Conservation (phyloP, 1,140 invertebrate species). For the Thaumetopoea pityocampa region DNA sequence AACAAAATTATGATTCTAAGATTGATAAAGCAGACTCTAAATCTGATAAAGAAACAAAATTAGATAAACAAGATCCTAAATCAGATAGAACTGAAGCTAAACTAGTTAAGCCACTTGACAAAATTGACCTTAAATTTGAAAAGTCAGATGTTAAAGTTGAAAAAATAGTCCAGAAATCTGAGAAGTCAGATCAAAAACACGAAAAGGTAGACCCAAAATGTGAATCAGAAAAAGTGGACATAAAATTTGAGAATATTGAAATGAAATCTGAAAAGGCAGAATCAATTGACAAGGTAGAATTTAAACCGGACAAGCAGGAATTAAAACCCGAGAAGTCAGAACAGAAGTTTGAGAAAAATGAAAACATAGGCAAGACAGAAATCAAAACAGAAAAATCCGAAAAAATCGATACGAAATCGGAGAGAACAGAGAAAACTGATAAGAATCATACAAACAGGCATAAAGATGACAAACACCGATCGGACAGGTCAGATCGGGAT, state of each 20-base stretch:
- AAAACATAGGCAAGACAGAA: slow-evolving; percentile 1
- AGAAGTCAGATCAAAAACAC: background rate
- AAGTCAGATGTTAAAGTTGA: background rate
- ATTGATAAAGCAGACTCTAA: slow-evolving; percentile 19
- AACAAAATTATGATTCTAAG: slow-evolving; percentile 9
- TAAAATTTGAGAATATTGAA: slow-evolving; percentile 19
- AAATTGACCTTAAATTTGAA: background rate
- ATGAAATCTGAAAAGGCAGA: background rate
- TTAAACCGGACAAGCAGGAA: slow-evolving; percentile 9
- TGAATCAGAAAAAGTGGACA: slow-evolving; percentile 18
- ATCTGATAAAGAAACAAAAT: slow-evolving; percentile 18
- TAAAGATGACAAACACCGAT: slow-evolving; percentile 16
- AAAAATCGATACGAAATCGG: slow-evolving; percentile 21
- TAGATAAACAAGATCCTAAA: slow-evolving; percentile 20
- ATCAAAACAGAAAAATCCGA: slow-evolving; percentile 10
- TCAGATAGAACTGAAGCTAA: slow-evolving; percentile 6
- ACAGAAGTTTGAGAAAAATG: background rate
- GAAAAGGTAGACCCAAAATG: slow-evolving; percentile 1
- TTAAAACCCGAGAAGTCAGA: slow-evolving; percentile 1
- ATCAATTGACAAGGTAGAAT: slow-evolving; percentile 7
- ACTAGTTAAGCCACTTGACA: background rate
- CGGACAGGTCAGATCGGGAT: slow-evolving; percentile 26
- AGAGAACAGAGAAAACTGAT: slow-evolving; percentile 26
- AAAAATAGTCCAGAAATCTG: slow-evolving; percentile 1
- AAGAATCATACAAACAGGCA: slow-evolving; percentile 24